A percentile compares a stretch with the other conserved stretches of the same genome.
These are phyloP conservation scores for Dendrocopos noguchii DNA, from an alignment of 2,113 vertebrate genomes.

Conservation along the genomic window DNA sequence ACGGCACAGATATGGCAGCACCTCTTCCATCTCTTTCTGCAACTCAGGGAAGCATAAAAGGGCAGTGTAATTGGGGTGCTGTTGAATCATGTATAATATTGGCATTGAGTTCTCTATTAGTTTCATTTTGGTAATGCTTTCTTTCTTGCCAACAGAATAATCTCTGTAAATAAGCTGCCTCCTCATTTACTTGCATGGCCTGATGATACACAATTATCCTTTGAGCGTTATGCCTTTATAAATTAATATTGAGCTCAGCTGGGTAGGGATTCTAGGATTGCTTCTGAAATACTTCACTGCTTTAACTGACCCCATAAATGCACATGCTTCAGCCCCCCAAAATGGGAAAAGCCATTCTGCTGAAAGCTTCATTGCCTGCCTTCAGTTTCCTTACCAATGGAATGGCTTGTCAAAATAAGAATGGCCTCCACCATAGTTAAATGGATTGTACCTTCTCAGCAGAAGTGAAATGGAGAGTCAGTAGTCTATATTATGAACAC, in stretches of 20 bases:
- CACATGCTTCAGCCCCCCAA: not conserved
- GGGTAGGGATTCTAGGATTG: not conserved
- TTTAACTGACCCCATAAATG: not conserved
- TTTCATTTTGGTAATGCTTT: constrained; percentile 43
- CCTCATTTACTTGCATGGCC: constrained; percentile 2
- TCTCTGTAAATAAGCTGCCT: constrained; percentile 31
- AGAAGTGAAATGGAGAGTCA: not conserved
- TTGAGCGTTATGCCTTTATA: not conserved
- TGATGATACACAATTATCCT: constrained; percentile 22
- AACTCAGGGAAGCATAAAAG: constrained; percentile 1
- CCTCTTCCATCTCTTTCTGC: not conserved
- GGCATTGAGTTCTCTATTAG: not conserved
- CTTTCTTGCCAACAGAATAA: constrained; percentile 30
- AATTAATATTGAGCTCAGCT: constrained; percentile 2
- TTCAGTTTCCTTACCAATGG: not conserved
- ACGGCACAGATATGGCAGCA: not conserved
- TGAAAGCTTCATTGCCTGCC: not conserved
- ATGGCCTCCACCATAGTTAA: not conserved
- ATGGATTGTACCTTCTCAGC: not conserved
- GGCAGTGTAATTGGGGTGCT: not conserved
- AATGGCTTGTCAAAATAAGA: not conserved
- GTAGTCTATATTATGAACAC: not conserved
- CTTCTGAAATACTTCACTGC: not conserved
- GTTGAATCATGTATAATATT: constrained; percentile 36
- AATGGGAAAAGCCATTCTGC: not conserved